Evolutionary conservation across 2,888 invertebrate genomes (phyloP).

Genomic region (Branchipolynoe longqiensis): DNA sequence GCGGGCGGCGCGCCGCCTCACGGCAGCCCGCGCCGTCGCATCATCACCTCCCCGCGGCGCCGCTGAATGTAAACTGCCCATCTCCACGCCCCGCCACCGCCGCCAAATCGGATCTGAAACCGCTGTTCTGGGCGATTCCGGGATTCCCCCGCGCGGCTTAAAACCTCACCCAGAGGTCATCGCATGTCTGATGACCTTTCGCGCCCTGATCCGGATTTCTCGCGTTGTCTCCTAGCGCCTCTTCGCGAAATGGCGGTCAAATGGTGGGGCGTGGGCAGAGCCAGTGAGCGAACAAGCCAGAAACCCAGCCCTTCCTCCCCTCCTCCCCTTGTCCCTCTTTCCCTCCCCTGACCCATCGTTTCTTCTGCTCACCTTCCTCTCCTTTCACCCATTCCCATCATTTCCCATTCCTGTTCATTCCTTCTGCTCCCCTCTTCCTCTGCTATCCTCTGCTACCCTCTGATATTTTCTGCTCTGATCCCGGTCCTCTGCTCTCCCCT

Average conservation of each 20-base stretch:
- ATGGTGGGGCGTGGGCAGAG: no score
- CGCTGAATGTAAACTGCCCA: slow-evolving; percentile 44
- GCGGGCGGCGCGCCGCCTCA: slow-evolving; percentile 4
- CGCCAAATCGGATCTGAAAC: slow-evolving; percentile 52
- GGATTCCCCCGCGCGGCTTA: slow-evolving; percentile 33
- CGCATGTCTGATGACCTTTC: slow-evolving; percentile 28
- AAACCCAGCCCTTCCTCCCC: no score
- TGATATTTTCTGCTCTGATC: no score
- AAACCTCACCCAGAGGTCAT: slow-evolving; percentile 29
- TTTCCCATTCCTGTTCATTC: no score
- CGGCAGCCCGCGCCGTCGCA: slow-evolving; percentile 3
- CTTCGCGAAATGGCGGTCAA: background rate
- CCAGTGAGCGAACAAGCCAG: no score
- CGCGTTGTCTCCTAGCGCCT: slow-evolving; percentile 7
- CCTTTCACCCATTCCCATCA: no score
- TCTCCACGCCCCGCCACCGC: background rate
- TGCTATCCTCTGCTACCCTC: no score
- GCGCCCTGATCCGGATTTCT: slow-evolving; percentile 9
- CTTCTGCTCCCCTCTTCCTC: no score
- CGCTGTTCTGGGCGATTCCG: slow-evolving; percentile 36
- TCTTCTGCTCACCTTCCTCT: no score
- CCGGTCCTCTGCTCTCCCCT: no score
- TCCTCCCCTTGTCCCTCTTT: no score
- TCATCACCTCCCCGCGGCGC: slow-evolving; percentile 34
- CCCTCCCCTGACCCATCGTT: no score